Evolutionary conservation across 2,888 invertebrate genomes (phyloP).

Genomic region (Melanotus villosus): DNA sequence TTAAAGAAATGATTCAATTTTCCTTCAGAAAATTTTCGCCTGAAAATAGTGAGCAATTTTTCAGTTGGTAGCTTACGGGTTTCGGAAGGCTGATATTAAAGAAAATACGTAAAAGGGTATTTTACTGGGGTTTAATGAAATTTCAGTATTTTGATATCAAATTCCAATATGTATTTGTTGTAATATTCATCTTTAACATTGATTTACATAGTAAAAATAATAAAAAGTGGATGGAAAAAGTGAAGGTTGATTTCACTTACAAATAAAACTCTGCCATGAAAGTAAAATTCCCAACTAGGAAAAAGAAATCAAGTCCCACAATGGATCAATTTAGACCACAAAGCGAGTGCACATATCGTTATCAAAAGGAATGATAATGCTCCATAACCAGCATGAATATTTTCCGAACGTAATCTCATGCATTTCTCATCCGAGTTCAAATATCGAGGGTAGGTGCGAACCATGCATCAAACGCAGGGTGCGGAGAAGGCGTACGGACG

Average conservation of each 20-base stretch:
- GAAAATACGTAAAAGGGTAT: too few relatives aligned
- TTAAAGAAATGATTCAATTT: too few relatives aligned
- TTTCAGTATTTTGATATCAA: too few relatives aligned
- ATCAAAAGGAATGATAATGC: conserved; percentile 57
- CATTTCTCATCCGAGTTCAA: conserved; percentile 55
- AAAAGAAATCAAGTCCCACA: conserved; percentile 40
- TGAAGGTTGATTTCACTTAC: conserved; percentile 16
- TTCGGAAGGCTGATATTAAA: too few relatives aligned
- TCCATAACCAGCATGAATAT: conserved; percentile 58
- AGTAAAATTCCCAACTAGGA: conserved; percentile 25
- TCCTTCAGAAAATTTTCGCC: too few relatives aligned
- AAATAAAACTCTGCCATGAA: conserved; percentile 6
- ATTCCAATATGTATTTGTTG: too few relatives aligned
- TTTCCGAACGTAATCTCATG: conserved; percentile 57
- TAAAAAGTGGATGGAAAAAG: too few relatives aligned
- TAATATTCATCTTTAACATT: too few relatives aligned
- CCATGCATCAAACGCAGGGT: conserved; percentile 60
- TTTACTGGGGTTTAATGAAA: too few relatives aligned
- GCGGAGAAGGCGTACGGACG: conserved; percentile 50
- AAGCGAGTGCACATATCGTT: conserved; percentile 49
- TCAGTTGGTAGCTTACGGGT: too few relatives aligned
- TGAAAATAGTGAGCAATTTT: too few relatives aligned
- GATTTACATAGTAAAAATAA: too few relatives aligned
- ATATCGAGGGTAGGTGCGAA: conserved; percentile 58
- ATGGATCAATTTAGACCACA: conserved; percentile 47